Evolutionary conservation across 2,113 vertebrate genomes (phyloP).

Genomic region (Dromas ardeola): DNA sequence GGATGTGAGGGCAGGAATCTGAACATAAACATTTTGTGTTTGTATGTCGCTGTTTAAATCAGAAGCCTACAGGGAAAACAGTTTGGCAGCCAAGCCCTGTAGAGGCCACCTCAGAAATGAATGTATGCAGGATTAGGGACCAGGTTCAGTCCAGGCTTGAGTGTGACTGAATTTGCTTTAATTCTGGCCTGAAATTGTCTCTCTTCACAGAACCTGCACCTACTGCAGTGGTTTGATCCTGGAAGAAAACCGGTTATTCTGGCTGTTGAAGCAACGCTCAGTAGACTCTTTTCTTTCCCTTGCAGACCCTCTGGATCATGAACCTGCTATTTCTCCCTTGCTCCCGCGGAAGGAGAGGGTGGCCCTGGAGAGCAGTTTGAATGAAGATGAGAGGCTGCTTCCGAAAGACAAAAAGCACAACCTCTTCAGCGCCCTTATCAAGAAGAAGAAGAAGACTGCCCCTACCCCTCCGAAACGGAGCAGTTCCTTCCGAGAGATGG

Average conservation of each 20-base stretch:
- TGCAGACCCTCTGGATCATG: constrained; percentile 84
- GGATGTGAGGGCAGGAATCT: background rate
- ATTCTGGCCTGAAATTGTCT: background rate
- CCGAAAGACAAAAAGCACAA: constrained; percentile 90
- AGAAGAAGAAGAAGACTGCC: constrained; percentile 95
- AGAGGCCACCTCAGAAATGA: background rate
- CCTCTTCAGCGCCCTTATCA: constrained; percentile 90
- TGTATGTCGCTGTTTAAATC: background rate
- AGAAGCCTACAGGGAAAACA: background rate
- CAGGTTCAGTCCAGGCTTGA: background rate
- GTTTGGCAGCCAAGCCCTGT: background rate
- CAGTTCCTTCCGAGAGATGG: constrained; percentile 93
- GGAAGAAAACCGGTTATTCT: background rate
- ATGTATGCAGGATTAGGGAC: background rate
- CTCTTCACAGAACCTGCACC: background rate
- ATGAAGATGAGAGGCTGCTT: constrained; percentile 91
- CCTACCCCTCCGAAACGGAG: constrained; percentile 92
- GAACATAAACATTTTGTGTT: background rate
- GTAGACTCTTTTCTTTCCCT: background rate
- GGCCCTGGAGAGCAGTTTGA: constrained; percentile 78
- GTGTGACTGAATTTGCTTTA: background rate
- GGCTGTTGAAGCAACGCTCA: background rate
- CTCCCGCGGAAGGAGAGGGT: constrained; percentile 90
- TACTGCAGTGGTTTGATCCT: background rate
- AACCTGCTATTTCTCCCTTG: constrained; percentile 86